Conservation (phyloP, 2,113 vertebrate genomes). For the Numenius arquata region DNA sequence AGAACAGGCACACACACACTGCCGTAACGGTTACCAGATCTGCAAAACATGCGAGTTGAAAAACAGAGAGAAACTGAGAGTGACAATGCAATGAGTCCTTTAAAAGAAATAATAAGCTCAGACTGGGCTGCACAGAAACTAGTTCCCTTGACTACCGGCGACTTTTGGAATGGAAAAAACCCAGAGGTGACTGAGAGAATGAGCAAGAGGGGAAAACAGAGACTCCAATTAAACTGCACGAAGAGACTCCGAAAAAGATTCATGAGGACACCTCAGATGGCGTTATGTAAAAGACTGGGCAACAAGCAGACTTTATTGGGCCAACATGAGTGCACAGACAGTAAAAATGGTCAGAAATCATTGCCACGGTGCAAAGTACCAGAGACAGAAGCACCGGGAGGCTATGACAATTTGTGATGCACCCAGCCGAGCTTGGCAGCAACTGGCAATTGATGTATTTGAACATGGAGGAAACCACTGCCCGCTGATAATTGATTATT, state of each 20-base stretch:
- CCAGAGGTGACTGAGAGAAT: conserved; percentile 51
- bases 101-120: conserved; percentile 62
- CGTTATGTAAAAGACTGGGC: neutral
- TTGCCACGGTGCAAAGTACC: neutral
- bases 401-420: conserved; percentile 24
- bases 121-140: conserved; percentile 30
- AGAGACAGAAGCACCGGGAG: neutral
- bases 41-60: neutral
- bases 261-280: conserved; percentile 8
- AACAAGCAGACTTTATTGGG: conserved; percentile 4
- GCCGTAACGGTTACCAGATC: neutral
- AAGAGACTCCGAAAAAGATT: conserved; percentile 9
- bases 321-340: neutral
- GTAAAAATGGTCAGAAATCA: conserved; percentile 44
- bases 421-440: conserved; percentile 19
- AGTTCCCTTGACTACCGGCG: conserved; percentile 59
- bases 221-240: conserved; percentile 45
- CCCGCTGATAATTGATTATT: conserved; percentile 57
- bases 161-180: conserved; percentile 57
- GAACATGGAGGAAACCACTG: neutral
- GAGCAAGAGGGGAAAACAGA: conserved; percentile 9
- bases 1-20: neutral
- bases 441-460: conserved; percentile 32
- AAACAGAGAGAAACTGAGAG: neutral
- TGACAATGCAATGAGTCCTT: conserved; percentile 29